phyloP scores from a whole-genome alignment of 2,113 vertebrate genomes.

The Hirundichthys speculiger region DNA sequence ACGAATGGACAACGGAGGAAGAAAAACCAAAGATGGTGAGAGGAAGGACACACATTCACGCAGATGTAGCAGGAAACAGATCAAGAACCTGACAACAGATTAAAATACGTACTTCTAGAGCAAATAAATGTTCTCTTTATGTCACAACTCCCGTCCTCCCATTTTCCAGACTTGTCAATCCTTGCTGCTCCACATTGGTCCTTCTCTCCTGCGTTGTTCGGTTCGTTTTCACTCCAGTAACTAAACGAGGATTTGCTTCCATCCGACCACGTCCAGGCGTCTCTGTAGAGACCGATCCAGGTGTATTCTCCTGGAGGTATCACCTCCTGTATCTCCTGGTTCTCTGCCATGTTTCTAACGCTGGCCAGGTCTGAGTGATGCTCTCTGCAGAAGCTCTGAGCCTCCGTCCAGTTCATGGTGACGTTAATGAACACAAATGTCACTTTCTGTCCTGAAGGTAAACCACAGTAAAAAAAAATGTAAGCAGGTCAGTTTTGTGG shows the following conservation, averaged over 20 bases:
- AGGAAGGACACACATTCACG: too few relatives aligned
- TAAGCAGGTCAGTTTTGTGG: too few relatives aligned
- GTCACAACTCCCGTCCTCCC: not conserved
- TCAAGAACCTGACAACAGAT: too few relatives aligned
- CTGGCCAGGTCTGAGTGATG: slow-evolving; percentile 23
- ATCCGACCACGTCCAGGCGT: slow-evolving; percentile 29
- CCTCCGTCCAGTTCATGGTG: not conserved
- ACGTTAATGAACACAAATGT: not conserved
- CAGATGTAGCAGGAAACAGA: too few relatives aligned
- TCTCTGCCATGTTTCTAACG: not conserved
- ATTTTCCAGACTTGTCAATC: not conserved
- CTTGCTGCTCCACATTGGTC: not conserved
- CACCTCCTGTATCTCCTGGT: not conserved
- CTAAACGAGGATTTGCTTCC: not conserved
- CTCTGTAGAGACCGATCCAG: slow-evolving; percentile 39
- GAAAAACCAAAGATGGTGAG: too few relatives aligned
- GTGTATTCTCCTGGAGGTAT: not conserved
- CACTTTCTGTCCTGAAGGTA: not conserved
- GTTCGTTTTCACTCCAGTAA: not conserved
- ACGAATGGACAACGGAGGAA: too few relatives aligned
- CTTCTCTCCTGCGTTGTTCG: accelerated
- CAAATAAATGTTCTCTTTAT: not conserved
- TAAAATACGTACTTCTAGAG: not conserved
- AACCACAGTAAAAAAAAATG: too few relatives aligned
- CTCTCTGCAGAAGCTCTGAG: slow-evolving; percentile 24